Conservation (phyloP, 2,113 vertebrate species). For the Petroica traversi region DNA sequence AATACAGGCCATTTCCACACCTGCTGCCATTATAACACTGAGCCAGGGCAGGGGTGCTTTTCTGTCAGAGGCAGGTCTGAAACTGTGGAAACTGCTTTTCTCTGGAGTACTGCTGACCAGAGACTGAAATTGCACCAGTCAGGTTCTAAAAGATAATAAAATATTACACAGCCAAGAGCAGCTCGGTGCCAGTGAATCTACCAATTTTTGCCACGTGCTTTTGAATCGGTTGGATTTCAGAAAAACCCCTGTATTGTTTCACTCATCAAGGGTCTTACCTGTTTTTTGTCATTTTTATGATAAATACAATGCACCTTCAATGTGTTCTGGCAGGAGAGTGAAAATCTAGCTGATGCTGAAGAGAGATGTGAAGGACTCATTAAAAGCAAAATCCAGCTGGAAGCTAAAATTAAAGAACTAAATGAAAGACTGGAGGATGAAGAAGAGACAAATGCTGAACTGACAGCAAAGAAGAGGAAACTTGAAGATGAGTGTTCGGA, state of each 20-base stretch:
- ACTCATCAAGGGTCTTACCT: background rate
- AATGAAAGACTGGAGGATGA: conserved; percentile 84
- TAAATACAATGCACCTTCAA: conserved; percentile 22
- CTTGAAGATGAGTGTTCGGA: conserved; percentile 83
- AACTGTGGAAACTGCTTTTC: background rate
- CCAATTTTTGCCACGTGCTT: background rate
- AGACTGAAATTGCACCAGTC: background rate
- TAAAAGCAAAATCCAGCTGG: conserved; percentile 77
- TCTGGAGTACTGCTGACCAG: background rate
- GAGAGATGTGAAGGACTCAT: conserved; percentile 78
- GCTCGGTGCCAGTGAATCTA: background rate
- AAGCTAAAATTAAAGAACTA: conserved; percentile 82
- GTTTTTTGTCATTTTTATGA: background rate
- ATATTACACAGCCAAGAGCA: background rate
- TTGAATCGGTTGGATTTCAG: background rate
- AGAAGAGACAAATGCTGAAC: conserved; percentile 53
- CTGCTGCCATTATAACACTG: background rate
- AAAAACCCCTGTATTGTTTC: background rate
- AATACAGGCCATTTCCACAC: background rate
- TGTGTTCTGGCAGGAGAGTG: conserved; percentile 72
- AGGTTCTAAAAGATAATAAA: background rate
- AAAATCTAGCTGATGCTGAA: conserved; percentile 75
- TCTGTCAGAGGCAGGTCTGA: background rate
- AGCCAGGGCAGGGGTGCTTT: background rate
- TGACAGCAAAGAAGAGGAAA: conserved; percentile 73